Base-by-base conservation (phyloP, 1,140 invertebrate species). In the Steinernema khuongi region DNA sequence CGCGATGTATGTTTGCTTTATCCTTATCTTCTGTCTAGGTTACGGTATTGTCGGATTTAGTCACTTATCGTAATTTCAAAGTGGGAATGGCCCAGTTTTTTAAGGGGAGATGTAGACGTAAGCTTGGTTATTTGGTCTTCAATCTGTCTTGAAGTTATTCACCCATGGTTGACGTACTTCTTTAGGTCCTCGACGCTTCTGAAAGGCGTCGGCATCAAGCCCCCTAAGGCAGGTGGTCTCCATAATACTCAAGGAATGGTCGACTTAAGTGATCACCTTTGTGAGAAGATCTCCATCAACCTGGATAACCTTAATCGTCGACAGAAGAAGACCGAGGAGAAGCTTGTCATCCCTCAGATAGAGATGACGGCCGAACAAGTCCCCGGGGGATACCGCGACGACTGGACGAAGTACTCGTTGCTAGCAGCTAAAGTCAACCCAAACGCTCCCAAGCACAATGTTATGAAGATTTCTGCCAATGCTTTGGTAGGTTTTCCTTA, bases 371-470 rank as follows among this genome's bases (percentile, higher is more conserved):
- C 19, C 7, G 50, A 60, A 7, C 14, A 60, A 22, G 26, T 60
- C 19, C 11, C 11, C 11, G 11, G 50, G 22, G 50, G 7, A n/a
- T 41, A 41, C 36, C 36, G 26, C 4, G 50, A 17, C 19, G 50
- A 60, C 26, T 60, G 50, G 50, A n/a, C 50, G 11, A 60, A 60
- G 19, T 60, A 60, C 22, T 60, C 50, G 7, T 14, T 22, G 19
- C 22, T 60, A 2, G 50, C 50, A n/a, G 50, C 50, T 26, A 60
- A 60, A 22, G 19, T 60, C 50, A 60, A 60, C 50, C 50, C 50
- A 22, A 60, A 60, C 50, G 50, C 50, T 14, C 50, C 50, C 7
- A 60, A 60, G 50, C 50, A 60, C 22, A 60, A 60, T 60, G 19
- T 60, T 14, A 17, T 60, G 11, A 60, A 60, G 22, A 60, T 22